phyloP scores from a whole-genome alignment of 2,113 vertebrate species.

The Phycodurus eques region DNA sequence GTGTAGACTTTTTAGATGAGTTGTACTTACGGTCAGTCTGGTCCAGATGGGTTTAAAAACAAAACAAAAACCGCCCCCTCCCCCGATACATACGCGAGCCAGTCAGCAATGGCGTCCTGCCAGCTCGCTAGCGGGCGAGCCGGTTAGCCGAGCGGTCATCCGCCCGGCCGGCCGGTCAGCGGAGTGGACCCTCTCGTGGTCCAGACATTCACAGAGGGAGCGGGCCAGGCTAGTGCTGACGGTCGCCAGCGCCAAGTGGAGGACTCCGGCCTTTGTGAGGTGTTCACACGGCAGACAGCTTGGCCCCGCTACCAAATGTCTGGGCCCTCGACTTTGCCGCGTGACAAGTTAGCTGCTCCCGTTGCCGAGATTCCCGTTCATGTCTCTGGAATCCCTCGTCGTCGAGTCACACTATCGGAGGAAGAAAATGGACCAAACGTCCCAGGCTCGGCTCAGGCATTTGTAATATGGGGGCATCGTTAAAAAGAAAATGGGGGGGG shows the following conservation, averaged over 20 bases:
- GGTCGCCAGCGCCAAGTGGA: conserved; percentile 61
- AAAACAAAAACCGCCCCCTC: not conserved
- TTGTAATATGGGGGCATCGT: not conserved
- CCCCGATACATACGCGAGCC: conserved; percentile 31
- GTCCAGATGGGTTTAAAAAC: conserved; percentile 53
- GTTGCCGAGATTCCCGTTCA: conserved; percentile 39
- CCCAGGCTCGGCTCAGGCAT: not conserved
- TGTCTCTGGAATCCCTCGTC: conserved; percentile 36
- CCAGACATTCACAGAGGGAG: conserved; percentile 56
- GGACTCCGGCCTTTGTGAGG: conserved; percentile 61
- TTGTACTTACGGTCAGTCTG: conserved; percentile 37
- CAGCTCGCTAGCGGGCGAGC: conserved; percentile 53
- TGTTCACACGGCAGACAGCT: conserved; percentile 58
- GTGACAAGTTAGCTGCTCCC: conserved; percentile 60
- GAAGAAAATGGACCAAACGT: not conserved
- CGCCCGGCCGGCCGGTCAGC: conserved; percentile 57
- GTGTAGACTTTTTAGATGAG: not conserved
- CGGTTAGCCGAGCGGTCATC: conserved; percentile 62
- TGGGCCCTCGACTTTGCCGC: conserved; percentile 55
- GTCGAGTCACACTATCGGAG: not conserved
- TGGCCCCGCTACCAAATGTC: conserved; percentile 59
- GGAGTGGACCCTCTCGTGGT: conserved; percentile 52
- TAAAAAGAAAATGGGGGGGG: not conserved
- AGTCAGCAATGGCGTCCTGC: conserved; percentile 45
- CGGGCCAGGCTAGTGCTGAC: conserved; percentile 57